These are phyloP conservation scores for Neopipo cinnamomea DNA, from an alignment of 2,113 vertebrate genomes.

Conservation along the genomic window DNA sequence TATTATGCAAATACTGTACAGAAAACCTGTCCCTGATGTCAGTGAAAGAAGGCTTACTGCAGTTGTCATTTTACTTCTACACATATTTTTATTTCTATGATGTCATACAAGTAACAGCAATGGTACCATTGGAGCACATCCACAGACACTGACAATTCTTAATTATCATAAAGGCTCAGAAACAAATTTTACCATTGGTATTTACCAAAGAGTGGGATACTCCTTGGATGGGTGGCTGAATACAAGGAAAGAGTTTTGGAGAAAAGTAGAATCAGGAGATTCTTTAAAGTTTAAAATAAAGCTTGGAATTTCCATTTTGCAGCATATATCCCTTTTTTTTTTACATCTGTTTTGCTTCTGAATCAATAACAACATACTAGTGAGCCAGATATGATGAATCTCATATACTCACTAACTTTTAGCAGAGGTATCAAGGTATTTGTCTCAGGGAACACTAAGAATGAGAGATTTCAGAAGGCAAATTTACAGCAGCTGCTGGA, in stretches of 20 bases:
- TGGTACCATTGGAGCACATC: neutral
- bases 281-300: neutral
- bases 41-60: neutral
- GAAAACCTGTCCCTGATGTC: neutral
- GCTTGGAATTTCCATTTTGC: neutral
- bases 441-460: neutral
- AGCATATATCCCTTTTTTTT: neutral
- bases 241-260: neutral
- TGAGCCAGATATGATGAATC: neutral
- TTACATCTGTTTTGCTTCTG: neutral
- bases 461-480: neutral
- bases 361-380: neutral
- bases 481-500: neutral
- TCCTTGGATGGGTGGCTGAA: neutral
- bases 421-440: neutral
- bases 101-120: neutral
- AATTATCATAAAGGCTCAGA: neutral
- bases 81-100: neutral
- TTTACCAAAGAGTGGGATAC: neutral
- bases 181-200: neutral
- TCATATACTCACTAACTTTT: neutral
- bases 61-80: neutral
- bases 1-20: neutral
- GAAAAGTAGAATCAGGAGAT: neutral
- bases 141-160: neutral